Evolutionary conservation across 2,113 vertebrate genomes (phyloP), one percentile per base, ranked within the genome.

Genomic region (Hiodon alosoides): DNA sequence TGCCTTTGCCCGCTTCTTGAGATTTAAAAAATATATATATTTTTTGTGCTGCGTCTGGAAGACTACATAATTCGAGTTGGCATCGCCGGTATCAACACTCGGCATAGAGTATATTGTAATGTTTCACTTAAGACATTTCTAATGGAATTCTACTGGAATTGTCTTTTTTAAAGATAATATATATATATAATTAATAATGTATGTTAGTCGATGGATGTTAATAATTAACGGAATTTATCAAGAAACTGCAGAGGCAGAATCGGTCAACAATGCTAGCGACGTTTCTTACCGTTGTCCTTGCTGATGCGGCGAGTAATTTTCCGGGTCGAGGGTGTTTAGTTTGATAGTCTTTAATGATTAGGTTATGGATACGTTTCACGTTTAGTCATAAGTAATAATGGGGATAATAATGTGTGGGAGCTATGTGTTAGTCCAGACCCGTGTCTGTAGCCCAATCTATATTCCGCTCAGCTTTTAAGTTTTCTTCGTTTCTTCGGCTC

Each of bases 401-500:
- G 64, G 50, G 31, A 52, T n/a, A 50, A 16, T 59, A 58, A 59
- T 73, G 80, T 80, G 71, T 51, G 64, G 7, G 16, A 77, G 77
- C 77, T 79, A 55, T 77, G 85, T 85, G 87, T 84, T 82, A 80
- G 85, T 88, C 82, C 81, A 78, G 73, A 71, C 82, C 84, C 89
- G 80, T 81, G 83, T 84, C 84, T 87, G 79, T 74, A 57, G 75
- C 77, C 86, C 80, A 89, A 91, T 92, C 89, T 89, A 87, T 89
- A 92, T 92, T 91, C 90, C 80, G 84, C 88, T 91, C 91, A 91
- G 87, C 80, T 87, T 78, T 85, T 83, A 89, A 91, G 83, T 90
- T 31, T 90, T 84, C 86, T 81, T 81, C 87, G 82, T 87, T 87
- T 88, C 89, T 90, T 85, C 86, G 81, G 81, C 80, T 83, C 79